Conservation (phyloP, 2,113 vertebrate genomes). For the Takifugu bimaculatus region DNA sequence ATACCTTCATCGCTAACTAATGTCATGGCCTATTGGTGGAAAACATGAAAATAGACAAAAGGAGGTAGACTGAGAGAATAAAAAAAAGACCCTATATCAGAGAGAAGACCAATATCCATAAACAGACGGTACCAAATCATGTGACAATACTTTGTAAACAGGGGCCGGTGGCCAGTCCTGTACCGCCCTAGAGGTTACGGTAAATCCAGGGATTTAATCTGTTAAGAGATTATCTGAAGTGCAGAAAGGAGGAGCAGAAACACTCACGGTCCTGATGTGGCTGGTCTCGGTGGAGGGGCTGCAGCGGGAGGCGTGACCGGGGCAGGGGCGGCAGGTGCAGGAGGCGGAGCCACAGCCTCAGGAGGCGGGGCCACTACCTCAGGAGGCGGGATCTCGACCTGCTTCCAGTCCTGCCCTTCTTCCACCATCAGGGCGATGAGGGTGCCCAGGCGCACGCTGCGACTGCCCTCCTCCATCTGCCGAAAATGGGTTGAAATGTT, state of each 20-base stretch:
- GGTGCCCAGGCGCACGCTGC: slow-evolving; percentile 82
- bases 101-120: no score
- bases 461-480: slow-evolving; percentile 89
- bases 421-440: slow-evolving; percentile 90
- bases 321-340: slow-evolving; percentile 3
- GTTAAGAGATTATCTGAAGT: neutral
- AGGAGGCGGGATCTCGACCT: slow-evolving; percentile 83
- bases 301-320: slow-evolving; percentile 33
- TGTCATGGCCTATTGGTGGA: no score
- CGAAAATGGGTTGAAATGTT: neutral
- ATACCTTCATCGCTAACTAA: no score
- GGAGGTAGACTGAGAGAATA: no score
- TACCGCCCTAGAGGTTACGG: no score
- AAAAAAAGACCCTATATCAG: no score
- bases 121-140: no score
- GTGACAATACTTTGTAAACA: no score
- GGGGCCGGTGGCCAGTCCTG: no score
- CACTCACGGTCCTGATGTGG: slow-evolving; percentile 64
- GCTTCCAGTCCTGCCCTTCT: slow-evolving; percentile 93
- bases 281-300: slow-evolving; percentile 39
- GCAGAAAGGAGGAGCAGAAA: neutral
- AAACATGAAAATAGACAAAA: no score
- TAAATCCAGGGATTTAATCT: no score
- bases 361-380: slow-evolving; percentile 39
- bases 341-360: slow-evolving; percentile 29